Conservation (phyloP, 2,888 invertebrate genomes). For the Scrobipalpa atriplicella region DNA sequence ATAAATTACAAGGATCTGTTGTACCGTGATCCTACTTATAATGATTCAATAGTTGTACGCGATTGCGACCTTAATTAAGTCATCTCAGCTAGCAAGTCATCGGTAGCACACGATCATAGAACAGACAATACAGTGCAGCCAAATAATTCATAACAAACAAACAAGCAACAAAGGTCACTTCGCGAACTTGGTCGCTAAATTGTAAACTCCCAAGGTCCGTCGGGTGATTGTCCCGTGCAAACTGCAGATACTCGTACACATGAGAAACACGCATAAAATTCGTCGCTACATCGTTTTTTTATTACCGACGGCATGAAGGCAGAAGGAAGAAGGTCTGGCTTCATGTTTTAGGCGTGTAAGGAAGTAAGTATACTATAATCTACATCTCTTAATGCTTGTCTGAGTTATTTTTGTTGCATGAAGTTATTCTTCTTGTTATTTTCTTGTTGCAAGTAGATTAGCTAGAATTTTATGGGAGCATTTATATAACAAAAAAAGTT, state of each 20-base stretch:
- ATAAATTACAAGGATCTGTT: too few species aligned
- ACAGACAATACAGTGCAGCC: not conserved
- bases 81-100: not conserved
- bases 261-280: slow-evolving; percentile 1
- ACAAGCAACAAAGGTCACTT: not conserved
- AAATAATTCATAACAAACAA: not conserved
- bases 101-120: not conserved
- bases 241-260: not conserved
- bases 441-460: too few species aligned
- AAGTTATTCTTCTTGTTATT: too few species aligned
- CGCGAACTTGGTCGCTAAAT: not conserved
- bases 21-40: too few species aligned
- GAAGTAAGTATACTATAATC: not conserved
- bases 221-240: not conserved
- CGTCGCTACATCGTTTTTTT: not conserved
- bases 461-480: too few species aligned
- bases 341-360: not conserved
- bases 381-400: too few species aligned
- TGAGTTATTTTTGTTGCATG: too few species aligned
- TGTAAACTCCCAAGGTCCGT: not conserved
- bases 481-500: too few species aligned
- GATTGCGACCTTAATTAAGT: not conserved
- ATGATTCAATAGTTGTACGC: not conserved
- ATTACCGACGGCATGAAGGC: not conserved
- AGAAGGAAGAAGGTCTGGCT: not conserved